These are phyloP conservation scores for Myiagra hebetior DNA, from an alignment of 2,113 vertebrate genomes.

Conservation along the genomic window DNA sequence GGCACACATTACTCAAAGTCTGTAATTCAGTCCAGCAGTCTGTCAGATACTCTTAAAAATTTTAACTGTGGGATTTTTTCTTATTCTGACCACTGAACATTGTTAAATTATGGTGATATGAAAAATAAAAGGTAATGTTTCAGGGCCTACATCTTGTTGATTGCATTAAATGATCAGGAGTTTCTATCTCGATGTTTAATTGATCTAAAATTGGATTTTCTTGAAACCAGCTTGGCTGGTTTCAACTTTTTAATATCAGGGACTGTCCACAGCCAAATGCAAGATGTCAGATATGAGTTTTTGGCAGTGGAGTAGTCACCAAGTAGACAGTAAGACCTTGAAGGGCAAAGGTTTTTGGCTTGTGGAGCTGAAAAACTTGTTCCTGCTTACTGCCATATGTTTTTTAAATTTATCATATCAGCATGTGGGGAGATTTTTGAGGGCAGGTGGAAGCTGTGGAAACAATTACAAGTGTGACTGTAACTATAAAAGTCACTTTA, in stretches of 20 bases:
- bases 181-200: not conserved
- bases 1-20: not conserved
- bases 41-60: not conserved
- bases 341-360: conserved; percentile 14
- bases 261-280: not conserved
- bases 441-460: not conserved
- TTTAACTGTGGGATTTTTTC: not conserved
- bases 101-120: not conserved
- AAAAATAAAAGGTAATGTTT: not conserved
- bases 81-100: not conserved
- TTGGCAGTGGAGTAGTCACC: not conserved
- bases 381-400: not conserved
- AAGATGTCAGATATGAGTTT: not conserved
- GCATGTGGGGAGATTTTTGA: conserved; percentile 16
- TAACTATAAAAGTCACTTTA: not conserved
- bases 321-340: not conserved
- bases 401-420: not conserved
- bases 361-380: conserved; percentile 21
- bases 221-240: not conserved
- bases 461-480: not conserved
- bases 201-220: not conserved
- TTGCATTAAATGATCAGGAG: not conserved
- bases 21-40: not conserved
- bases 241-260: not conserved
- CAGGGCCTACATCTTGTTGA: not conserved